These are phyloP conservation scores for Cephus runcator DNA, from an alignment of 2,888 invertebrate species.

Conservation along the genomic window DNA sequence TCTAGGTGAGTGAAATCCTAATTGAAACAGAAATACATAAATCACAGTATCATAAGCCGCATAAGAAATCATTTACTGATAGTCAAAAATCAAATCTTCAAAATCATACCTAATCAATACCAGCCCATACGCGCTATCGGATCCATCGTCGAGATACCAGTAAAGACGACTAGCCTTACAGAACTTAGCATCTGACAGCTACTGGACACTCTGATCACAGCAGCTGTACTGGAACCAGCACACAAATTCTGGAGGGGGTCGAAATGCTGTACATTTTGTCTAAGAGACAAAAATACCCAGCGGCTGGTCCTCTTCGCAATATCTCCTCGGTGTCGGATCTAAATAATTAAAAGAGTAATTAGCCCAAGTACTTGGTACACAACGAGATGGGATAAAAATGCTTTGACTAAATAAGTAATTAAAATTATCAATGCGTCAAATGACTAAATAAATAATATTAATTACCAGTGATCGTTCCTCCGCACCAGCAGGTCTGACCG, in stretches of 20 bases:
- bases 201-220: not conserved
- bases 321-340: not conserved
- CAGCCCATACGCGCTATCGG: not conserved
- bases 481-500: conserved; percentile 17
- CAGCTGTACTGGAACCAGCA: not conserved
- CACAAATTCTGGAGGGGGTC: not conserved
- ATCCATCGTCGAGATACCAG: not conserved
- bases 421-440: not conserved
- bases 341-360: not conserved
- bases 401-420: not conserved
- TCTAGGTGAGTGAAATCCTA: conserved; percentile 40
- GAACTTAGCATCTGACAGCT: not conserved
- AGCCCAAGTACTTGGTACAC: not conserved
- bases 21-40: not conserved
- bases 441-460: conserved; percentile 29
- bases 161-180: not conserved
- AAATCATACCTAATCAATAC: not conserved
- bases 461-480: conserved; percentile 26
- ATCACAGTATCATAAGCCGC: not conserved
- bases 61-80: not conserved
- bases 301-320: not conserved
- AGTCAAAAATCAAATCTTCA: not conserved
- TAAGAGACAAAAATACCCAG: not conserved
- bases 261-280: not conserved
- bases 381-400: not conserved